phyloP scores from a whole-genome alignment of 2,113 vertebrate species.

The Halcyon senegalensis region DNA sequence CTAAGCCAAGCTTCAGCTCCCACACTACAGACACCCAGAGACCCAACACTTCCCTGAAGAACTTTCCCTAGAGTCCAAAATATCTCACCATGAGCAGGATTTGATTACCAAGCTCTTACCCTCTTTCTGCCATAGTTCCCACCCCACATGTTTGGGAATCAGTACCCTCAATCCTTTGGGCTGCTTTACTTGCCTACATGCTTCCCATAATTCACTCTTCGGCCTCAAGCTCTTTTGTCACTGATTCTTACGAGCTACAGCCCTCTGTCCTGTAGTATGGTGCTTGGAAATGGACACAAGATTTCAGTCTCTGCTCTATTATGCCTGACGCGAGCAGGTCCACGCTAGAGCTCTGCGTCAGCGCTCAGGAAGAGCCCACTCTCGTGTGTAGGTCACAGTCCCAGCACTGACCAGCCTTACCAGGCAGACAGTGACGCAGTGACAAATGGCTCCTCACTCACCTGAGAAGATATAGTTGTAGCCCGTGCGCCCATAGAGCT shows the following conservation, averaged over 20 bases:
- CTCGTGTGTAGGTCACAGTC: not conserved
- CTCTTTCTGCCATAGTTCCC: not conserved
- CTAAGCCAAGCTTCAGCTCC: not conserved
- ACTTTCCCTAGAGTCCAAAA: not conserved
- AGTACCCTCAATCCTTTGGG: not conserved
- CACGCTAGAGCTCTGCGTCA: not conserved
- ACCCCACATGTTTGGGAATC: not conserved
- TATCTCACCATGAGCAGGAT: not conserved
- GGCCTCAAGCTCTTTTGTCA: not conserved
- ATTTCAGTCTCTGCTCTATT: not conserved
- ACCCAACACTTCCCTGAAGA: not conserved
- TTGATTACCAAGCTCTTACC: not conserved
- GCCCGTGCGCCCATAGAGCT: slow-evolving; percentile 95
- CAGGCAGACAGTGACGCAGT: not conserved
- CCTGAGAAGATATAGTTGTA: slow-evolving; percentile 99
- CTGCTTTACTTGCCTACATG: not conserved
- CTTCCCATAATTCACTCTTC: not conserved
- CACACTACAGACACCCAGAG: not conserved
- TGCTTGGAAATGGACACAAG: fast-evolving
- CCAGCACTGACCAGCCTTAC: not conserved
- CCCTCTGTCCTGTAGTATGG: not conserved
- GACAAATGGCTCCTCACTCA: slow-evolving; percentile 48
- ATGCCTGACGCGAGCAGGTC: not conserved
- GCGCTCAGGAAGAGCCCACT: not conserved
- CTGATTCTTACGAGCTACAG: not conserved